Conservation (phyloP, 1,140 invertebrate genomes). For the Lethrus apterus region DNA sequence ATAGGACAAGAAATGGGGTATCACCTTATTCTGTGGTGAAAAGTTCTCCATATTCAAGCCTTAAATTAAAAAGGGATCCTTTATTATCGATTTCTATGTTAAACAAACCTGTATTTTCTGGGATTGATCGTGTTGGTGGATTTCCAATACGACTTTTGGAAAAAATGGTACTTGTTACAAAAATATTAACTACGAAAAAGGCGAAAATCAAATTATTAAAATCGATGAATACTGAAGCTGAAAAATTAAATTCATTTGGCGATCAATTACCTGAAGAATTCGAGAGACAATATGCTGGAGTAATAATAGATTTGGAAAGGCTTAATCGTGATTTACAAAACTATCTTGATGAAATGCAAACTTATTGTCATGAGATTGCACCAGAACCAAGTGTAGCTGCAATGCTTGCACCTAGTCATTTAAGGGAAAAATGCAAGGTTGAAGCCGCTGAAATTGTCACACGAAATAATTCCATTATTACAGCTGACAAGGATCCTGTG, state of each 20-base stretch:
- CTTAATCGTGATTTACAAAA: conserved; percentile 84
- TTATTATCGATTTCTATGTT: conserved; percentile 42
- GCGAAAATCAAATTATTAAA: conserved; percentile 72
- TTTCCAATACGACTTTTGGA: conserved; percentile 82
- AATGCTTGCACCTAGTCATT: conserved; percentile 78
- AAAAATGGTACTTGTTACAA: conserved; percentile 78
- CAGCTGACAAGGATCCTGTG: conserved; percentile 46
- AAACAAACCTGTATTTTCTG: conserved; percentile 40
- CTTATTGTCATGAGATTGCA: conserved; percentile 77
- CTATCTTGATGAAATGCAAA: conserved; percentile 78
- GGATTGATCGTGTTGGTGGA: conserved; percentile 57
- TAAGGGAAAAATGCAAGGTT: conserved; percentile 77
- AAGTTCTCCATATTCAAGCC: conserved; percentile 22
- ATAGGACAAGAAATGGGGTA: conserved; percentile 61
- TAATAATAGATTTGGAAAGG: conserved; percentile 85
- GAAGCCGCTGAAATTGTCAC: conserved; percentile 77
- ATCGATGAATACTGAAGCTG: conserved; percentile 86
- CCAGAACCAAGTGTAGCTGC: conserved; percentile 81
- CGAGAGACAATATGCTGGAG: conserved; percentile 80
- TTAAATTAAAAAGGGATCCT: conserved; percentile 48
- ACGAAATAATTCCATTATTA: conserved; percentile 58
- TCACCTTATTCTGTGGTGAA: conserved; percentile 30
- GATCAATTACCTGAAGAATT: conserved; percentile 70
- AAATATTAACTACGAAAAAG: conserved; percentile 78
- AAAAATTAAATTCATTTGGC: conserved; percentile 75